A percentile compares a stretch with the other conserved stretches of the same genome.
Evolutionary conservation across 2,888 invertebrate genomes (phyloP).

Genomic region (Drosophila monieri): DNA sequence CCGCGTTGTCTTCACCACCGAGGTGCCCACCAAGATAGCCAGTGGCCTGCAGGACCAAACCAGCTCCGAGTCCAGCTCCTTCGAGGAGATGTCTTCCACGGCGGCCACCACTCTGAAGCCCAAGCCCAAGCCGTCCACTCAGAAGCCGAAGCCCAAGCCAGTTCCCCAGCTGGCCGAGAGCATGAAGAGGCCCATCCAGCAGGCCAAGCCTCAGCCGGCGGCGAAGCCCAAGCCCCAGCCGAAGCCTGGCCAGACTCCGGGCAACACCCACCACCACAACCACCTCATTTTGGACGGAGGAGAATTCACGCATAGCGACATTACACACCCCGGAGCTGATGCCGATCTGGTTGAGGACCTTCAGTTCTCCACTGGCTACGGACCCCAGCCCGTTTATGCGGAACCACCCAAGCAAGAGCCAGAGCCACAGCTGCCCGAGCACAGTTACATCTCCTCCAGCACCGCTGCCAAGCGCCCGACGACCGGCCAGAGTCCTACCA

Average conservation of each 20-base stretch:
- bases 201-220: conserved; percentile 34
- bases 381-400: conserved; percentile 81
- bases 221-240: conserved; percentile 37
- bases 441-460: conserved; percentile 84
- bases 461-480: conserved; percentile 64
- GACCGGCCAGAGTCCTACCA: conserved; percentile 62
- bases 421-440: conserved; percentile 81
- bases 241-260: conserved; percentile 34
- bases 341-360: conserved; percentile 87
- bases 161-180: conserved; percentile 28
- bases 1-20: conserved; percentile 75
- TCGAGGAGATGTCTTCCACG: conserved; percentile 66
- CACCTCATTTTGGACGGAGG: conserved; percentile 79
- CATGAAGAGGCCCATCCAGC: conserved; percentile 37
- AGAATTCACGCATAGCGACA: conserved; percentile 86
- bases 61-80: conserved; percentile 79
- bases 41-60: conserved; percentile 67
- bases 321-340: conserved; percentile 87
- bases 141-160: conserved; percentile 42
- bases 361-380: conserved; percentile 85
- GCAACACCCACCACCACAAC: conserved; percentile 71
- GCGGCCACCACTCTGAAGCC: conserved; percentile 51
- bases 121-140: conserved; percentile 42
- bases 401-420: conserved; percentile 67
- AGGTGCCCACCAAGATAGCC: conserved; percentile 81